Conservation (phyloP, 1,140 invertebrate species). For the Pteromalus puparum region DNA sequence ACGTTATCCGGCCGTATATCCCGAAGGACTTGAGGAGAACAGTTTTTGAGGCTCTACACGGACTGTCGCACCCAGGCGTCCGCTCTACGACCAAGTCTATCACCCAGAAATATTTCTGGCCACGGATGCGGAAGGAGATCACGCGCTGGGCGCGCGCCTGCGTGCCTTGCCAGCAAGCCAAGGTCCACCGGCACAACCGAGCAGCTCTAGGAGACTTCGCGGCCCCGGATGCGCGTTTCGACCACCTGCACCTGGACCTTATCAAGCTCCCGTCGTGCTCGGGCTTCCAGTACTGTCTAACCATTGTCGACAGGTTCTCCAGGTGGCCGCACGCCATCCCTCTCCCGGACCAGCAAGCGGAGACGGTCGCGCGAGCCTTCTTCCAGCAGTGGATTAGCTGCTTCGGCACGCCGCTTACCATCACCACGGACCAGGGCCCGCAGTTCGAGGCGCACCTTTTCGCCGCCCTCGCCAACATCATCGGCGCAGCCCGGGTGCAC, state of each 20-base stretch:
- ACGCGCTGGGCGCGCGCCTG: conserved; percentile 54
- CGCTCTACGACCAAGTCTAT: conserved; percentile 51
- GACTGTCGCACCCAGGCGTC: not conserved
- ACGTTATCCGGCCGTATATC: not conserved
- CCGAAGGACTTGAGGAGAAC: too few species aligned
- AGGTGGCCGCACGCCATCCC: too few species aligned
- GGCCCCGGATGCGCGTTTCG: conserved; percentile 49
- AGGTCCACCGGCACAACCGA: conserved; percentile 53
- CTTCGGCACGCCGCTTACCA: too few species aligned
- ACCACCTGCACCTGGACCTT: conserved; percentile 54
- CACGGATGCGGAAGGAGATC: conserved; percentile 54
- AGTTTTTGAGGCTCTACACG: not conserved
- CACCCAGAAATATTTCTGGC: conserved; percentile 59
- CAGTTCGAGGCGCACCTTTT: too few species aligned
- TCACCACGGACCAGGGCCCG: too few species aligned
- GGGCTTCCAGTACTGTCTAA: too few species aligned
- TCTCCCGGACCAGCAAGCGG: too few species aligned
- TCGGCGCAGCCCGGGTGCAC: too few species aligned
- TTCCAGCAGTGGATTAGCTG: too few species aligned
- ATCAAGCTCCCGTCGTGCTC: conserved; percentile 13
- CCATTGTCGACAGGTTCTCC: too few species aligned
- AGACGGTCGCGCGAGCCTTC: too few species aligned
- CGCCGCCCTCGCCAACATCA: too few species aligned
- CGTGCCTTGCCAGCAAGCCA: conserved; percentile 55
- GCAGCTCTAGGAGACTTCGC: conserved; percentile 40